A percentile compares a stretch with the other conserved stretches of the same genome.
These are phyloP conservation scores for Matsumyia berberina DNA, from an alignment of 2,888 invertebrate genomes.

Conservation along the genomic window DNA sequence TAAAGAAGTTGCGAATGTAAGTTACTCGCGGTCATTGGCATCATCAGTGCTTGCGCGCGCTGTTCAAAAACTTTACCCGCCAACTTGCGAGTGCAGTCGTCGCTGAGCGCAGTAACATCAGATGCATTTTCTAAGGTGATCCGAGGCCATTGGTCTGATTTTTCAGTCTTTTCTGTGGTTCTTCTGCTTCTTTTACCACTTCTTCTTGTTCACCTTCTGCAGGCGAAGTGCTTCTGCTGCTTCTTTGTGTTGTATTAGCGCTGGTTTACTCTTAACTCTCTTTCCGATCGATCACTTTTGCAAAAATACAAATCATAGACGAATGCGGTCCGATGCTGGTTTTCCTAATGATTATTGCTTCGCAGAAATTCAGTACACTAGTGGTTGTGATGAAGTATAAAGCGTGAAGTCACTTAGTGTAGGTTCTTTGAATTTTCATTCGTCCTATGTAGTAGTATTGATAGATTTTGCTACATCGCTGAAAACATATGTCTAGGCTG, in stretches of 20 bases:
- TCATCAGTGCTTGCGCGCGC: slow-evolving; percentile 41
- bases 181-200: slow-evolving; percentile 26
- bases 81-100: slow-evolving; percentile 48
- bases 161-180: slow-evolving; percentile 62
- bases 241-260: slow-evolving; percentile 36
- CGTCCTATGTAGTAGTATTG: no score
- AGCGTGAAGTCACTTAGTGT: no score
- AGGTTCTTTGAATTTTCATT: no score
- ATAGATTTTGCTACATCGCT: no score
- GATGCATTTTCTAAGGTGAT: slow-evolving; percentile 82
- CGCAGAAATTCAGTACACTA: slow-evolving; percentile 37
- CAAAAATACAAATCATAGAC: slow-evolving; percentile 37
- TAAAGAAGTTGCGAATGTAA: slow-evolving; percentile 83
- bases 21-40: slow-evolving; percentile 84
- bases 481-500: no score
- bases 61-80: slow-evolving; percentile 53
- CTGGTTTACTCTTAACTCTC: slow-evolving; percentile 38
- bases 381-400: no score
- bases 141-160: slow-evolving; percentile 83
- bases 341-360: slow-evolving; percentile 51
- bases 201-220: slow-evolving; percentile 21
- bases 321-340: slow-evolving; percentile 53
- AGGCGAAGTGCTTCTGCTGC: slow-evolving; percentile 12
- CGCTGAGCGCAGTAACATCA: slow-evolving; percentile 76
- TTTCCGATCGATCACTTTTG: slow-evolving; percentile 70